These are phyloP conservation scores for Poecilus cupreus DNA, from an alignment of 2,888 invertebrate genomes.

Conservation along the genomic window DNA sequence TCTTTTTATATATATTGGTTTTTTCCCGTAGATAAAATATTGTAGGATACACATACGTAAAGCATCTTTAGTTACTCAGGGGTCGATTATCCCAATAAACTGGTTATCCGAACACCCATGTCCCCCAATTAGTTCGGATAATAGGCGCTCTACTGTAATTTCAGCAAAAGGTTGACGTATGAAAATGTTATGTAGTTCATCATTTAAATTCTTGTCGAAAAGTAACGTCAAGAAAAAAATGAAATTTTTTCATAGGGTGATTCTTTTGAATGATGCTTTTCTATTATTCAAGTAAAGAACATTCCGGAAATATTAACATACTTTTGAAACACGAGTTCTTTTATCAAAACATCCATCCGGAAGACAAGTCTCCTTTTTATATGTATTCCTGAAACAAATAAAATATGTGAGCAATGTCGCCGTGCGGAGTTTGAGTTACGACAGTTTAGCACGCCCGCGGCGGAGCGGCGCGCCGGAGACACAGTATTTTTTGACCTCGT, in stretches of 20 bases:
- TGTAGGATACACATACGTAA: no score
- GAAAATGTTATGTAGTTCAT: no score
- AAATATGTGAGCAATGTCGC: constrained; percentile 19
- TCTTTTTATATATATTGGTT: no score
- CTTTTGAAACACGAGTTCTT: constrained; percentile 43
- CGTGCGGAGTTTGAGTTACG: constrained; percentile 14
- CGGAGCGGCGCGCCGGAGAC: background rate
- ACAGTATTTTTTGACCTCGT: background rate
- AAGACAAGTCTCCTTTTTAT: constrained; percentile 1
- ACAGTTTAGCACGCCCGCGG: constrained; percentile 26
- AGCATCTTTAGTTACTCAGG: no score
- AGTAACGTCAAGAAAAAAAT: no score
- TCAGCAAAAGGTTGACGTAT: no score
- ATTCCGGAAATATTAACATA: constrained; percentile 35
- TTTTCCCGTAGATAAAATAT: no score
- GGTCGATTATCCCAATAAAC: no score
- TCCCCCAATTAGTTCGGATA: no score
- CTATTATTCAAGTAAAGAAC: background rate
- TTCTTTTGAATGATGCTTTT: constrained; percentile 1
- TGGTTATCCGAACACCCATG: no score
- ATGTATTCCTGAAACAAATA: constrained; percentile 47
- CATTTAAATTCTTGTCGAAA: no score
- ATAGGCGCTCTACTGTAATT: no score
- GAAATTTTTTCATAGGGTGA: background rate
- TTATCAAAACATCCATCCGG: background rate